Evolutionary conservation across 2,797 vertebrate species (phyloP).

Genomic region (Centropyge bicolor): DNA sequence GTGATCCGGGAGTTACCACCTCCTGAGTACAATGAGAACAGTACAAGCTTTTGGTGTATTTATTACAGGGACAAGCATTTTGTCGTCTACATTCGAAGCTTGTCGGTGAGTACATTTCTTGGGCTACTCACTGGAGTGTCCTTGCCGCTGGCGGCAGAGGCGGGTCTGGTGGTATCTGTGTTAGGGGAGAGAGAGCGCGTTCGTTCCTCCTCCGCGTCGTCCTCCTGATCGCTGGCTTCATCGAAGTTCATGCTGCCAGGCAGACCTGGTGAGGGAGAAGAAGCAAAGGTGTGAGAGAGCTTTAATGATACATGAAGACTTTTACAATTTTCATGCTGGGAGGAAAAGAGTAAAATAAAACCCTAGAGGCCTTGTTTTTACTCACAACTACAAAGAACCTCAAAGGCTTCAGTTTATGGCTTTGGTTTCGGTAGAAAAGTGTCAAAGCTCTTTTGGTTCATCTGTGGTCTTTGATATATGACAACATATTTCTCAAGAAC

Average conservation of each 20-base stretch:
- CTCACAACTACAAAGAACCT: slow-evolving; percentile 15
- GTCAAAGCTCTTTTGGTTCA: not conserved
- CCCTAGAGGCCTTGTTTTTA: slow-evolving; percentile 13
- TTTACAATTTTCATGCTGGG: slow-evolving; percentile 1
- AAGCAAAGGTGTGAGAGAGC: not conserved
- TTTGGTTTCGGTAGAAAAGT: slow-evolving; percentile 20
- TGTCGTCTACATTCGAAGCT: not conserved
- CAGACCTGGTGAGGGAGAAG: slow-evolving; percentile 84
- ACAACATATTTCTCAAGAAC: slow-evolving; percentile 15
- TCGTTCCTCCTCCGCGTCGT: slow-evolving; percentile 81
- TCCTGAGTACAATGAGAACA: slow-evolving; percentile 79
- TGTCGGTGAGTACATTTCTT: not conserved
- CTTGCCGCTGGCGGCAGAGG: slow-evolving; percentile 89
- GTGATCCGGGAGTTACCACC: slow-evolving; percentile 81
- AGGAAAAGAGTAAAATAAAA: slow-evolving; percentile 8
- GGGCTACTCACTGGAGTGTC: slow-evolving; percentile 84
- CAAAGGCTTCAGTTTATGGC: not conserved
- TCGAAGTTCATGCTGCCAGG: slow-evolving; percentile 94
- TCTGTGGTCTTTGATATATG: slow-evolving; percentile 38
- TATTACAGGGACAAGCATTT: not conserved
- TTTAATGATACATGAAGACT: slow-evolving; percentile 9
- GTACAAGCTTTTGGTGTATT: not conserved
- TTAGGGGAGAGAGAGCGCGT: slow-evolving; percentile 79
- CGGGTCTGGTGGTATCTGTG: slow-evolving; percentile 85
- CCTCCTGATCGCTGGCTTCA: slow-evolving; percentile 88